Evolutionary conservation across 2,113 vertebrate species (phyloP), one percentile per base, ranked within the genome.

Genomic region (Dasypus novemcinctus): DNA sequence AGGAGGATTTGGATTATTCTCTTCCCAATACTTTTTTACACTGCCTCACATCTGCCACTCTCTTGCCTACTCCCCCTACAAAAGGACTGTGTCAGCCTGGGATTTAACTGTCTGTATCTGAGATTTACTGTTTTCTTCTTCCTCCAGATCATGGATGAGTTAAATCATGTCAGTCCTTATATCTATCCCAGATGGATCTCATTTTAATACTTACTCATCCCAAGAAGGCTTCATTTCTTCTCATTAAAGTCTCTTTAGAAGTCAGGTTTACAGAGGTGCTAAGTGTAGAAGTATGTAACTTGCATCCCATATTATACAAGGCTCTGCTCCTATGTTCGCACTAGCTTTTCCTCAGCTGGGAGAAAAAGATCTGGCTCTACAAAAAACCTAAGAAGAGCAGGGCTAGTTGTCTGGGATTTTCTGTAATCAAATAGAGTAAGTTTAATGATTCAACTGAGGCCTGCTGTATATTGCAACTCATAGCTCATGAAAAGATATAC

Each of bases 391-490:
- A 41, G 79, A 63, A 93, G 46, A 75, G 38, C 79, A 95, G 38
- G 59, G 74, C 33, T 38, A 76, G 64, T 76, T 96, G 88, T 57
- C 63, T 93, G 71, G 95, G 90, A 75, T 96, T 97, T 95, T 97
- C 94, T 95, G n/a, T 95, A 95, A 94, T 95, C 90, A 54, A 95
- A 95, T 79, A 95, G 64, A 96, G 64, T 25, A 91, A 82, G 91
- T 97, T 96, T 95, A 96, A 96, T 94, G 94, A 90, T 86, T 95
- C 71, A 54, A 61, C 71, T 95, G 88, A 94, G 84, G 81, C 43
- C 33, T 71, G 68, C 63, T 82, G 49, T 89, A 46, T 80, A 71
- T 81, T 96, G 79, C 21, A 90, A 75, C 75, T 95, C 91, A 87
- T 63, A 79, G 85, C 74, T 95, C 72, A 66, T 95, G 95, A 85